These are phyloP conservation scores for Centropus bengalensis DNA, from an alignment of 2,113 vertebrate species.

Conservation along the genomic window DNA sequence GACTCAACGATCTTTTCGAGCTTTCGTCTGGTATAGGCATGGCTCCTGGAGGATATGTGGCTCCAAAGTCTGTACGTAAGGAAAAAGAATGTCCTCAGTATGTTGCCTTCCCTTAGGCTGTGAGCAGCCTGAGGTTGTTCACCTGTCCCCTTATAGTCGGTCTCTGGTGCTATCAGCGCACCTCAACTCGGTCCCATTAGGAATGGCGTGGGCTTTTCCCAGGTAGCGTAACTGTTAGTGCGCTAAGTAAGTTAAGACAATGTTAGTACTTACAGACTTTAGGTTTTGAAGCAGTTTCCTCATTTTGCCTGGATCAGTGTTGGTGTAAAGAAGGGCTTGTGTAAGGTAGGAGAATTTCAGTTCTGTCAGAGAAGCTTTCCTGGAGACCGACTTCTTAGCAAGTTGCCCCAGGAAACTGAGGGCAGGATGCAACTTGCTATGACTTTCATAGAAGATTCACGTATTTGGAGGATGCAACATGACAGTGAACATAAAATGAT, in stretches of 20 bases:
- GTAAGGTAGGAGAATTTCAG: fast-evolving
- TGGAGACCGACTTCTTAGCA: background rate
- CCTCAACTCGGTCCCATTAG: background rate
- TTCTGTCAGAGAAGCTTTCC: background rate
- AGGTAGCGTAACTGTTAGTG: background rate
- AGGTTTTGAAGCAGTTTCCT: background rate
- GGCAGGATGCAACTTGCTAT: background rate
- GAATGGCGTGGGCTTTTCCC: background rate
- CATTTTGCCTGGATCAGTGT: background rate
- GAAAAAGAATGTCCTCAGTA: background rate
- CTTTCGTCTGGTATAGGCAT: constrained; percentile 94
- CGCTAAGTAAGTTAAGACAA: background rate
- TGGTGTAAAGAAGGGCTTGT: background rate
- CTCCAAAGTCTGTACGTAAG: constrained; percentile 89
- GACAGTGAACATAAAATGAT: background rate
- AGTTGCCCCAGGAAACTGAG: background rate
- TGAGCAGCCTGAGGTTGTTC: background rate
- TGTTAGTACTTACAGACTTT: background rate
- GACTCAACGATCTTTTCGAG: constrained; percentile 96
- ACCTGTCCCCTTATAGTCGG: background rate
- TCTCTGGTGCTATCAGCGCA: background rate
- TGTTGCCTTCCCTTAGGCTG: background rate
- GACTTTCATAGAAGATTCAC: background rate
- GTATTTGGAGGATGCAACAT: background rate
- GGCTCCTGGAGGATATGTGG: constrained; percentile 89